Percentiles rank a stretch among this genome's conserved stretches.
These are phyloP conservation scores for Falcunculus frontatus DNA, from an alignment of 2,113 vertebrate genomes.

Conservation along the genomic window DNA sequence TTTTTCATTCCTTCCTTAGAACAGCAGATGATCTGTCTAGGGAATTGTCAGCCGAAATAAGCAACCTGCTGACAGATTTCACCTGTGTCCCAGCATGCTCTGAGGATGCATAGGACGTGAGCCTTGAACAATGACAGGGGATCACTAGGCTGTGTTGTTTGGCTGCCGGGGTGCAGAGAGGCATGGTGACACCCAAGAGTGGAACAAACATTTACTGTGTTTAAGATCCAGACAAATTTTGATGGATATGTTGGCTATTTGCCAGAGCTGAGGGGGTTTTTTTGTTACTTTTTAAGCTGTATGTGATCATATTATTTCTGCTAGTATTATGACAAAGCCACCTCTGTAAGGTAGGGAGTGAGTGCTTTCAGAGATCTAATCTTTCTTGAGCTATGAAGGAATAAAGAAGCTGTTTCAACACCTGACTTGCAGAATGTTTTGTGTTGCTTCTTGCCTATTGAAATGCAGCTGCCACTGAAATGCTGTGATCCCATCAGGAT, in stretches of 20 bases:
- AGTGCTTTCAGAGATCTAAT: slow-evolving; percentile 22
- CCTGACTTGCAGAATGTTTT: slow-evolving; percentile 33
- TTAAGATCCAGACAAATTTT: neutral
- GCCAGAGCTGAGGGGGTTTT: neutral
- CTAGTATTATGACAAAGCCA: neutral
- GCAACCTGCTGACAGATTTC: neutral
- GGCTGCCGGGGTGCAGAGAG: neutral
- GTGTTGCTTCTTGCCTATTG: slow-evolving; percentile 3
- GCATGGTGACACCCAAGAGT: neutral
- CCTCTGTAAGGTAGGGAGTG: neutral
- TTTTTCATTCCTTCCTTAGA: neutral
- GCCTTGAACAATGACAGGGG: neutral
- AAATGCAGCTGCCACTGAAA: slow-evolving; percentile 34
- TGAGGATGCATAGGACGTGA: neutral
- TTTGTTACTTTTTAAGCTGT: neutral
- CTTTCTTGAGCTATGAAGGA: neutral
- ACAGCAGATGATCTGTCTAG: neutral
- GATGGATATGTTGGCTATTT: neutral
- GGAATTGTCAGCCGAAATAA: slow-evolving; percentile 22
- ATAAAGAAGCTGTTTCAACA: slow-evolving; percentile 39
- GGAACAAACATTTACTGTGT: neutral
- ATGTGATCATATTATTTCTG: neutral
- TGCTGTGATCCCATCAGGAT: neutral
- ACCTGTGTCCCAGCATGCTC: neutral
- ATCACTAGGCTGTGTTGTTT: neutral